These are phyloP conservation scores for Laothoe populi DNA, from an alignment of 2,888 invertebrate genomes.

Conservation along the genomic window DNA sequence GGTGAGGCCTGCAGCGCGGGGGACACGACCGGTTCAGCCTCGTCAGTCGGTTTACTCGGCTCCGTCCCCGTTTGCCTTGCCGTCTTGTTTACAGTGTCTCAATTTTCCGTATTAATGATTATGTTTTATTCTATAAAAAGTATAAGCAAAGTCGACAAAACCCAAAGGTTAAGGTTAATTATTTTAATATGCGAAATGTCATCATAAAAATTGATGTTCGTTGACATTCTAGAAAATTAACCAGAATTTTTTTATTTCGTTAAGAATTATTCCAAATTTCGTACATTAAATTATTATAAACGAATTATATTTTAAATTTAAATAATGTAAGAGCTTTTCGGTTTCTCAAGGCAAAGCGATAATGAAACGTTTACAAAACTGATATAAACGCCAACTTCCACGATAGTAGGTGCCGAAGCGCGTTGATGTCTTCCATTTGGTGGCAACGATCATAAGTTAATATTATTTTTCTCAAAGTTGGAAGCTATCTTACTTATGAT, in stretches of 20 bases:
- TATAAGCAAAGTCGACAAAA: not conserved
- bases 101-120: slow-evolving; percentile 29
- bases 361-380: slow-evolving; percentile 26
- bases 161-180: not conserved
- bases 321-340: not conserved
- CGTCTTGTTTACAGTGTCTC: slow-evolving; percentile 48
- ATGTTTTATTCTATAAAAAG: not conserved
- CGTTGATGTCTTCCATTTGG: slow-evolving; percentile 80
- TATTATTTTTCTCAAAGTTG: slow-evolving; percentile 24
- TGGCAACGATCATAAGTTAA: slow-evolving; percentile 35
- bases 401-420: slow-evolving; percentile 47
- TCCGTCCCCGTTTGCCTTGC: slow-evolving; percentile 71
- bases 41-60: slow-evolving; percentile 58
- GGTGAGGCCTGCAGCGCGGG: slow-evolving; percentile 36
- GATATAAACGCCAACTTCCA: slow-evolving; percentile 22
- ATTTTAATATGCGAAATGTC: not conserved
- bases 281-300: not conserved
- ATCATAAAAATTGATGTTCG: not conserved
- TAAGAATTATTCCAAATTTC: not conserved
- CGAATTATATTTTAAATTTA: not conserved
- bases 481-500: not conserved
- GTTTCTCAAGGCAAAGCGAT: not conserved
- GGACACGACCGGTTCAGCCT: slow-evolving; percentile 61
- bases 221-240: not conserved
- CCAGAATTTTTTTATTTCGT: not conserved